phyloP scores from a whole-genome alignment of 2,113 vertebrate species.

The Perca flavescens region DNA sequence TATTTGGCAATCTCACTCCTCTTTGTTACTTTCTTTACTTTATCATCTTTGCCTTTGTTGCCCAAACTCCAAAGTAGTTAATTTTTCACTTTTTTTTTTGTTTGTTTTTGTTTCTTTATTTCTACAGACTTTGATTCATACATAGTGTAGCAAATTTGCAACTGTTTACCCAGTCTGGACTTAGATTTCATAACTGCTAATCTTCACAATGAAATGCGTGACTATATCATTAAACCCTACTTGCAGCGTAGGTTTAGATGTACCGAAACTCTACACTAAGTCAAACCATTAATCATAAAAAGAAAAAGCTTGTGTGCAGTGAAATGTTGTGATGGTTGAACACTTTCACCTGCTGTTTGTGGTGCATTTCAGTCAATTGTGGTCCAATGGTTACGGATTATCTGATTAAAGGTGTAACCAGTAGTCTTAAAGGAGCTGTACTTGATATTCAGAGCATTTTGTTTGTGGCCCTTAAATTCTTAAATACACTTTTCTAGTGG shows the following conservation, averaged over 20 bases:
- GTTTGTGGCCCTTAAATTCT: not conserved
- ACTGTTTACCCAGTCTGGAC: slow-evolving; percentile 2
- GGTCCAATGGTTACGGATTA: not conserved
- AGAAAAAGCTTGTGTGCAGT: not conserved
- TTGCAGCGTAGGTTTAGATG: not conserved
- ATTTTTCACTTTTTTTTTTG: too few relatives aligned
- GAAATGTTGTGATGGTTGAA: not conserved
- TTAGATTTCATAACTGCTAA: not conserved
- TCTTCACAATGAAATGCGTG: not conserved
- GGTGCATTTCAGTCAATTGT: not conserved
- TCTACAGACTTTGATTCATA: not conserved
- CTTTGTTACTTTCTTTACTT: slow-evolving; percentile 19
- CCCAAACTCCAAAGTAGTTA: slow-evolving; percentile 3
- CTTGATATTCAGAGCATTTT: not conserved
- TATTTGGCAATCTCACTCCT: slow-evolving; percentile 38
- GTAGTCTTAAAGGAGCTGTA: not conserved
- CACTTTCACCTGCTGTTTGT: not conserved
- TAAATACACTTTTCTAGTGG: not conserved
- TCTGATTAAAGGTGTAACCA: not conserved
- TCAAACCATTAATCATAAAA: not conserved
- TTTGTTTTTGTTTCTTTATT: slow-evolving; percentile 19
- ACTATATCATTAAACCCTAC: not conserved
- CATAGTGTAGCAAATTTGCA: not conserved
- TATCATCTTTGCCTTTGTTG: slow-evolving; percentile 20
- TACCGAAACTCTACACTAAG: not conserved